phyloP scores from a whole-genome alignment of 2,888 invertebrate genomes.

The Coelopa pilipes region DNA sequence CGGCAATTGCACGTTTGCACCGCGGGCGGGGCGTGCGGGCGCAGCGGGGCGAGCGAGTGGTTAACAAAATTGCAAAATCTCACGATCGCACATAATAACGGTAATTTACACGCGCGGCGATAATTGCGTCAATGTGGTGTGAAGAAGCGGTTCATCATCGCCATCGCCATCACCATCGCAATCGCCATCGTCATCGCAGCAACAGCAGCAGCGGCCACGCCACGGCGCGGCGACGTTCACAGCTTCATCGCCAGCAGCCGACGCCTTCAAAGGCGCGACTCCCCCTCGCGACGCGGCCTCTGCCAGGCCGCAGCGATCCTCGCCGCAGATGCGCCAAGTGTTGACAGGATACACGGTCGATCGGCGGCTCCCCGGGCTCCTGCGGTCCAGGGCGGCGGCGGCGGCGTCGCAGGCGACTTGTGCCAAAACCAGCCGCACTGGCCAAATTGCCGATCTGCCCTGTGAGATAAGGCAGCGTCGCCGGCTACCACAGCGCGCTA shows the following conservation, averaged over 20 bases:
- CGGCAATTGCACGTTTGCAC: too few relatives aligned
- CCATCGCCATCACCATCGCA: neutral
- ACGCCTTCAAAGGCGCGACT: slow-evolving; percentile 16
- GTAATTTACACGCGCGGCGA: slow-evolving; percentile 61
- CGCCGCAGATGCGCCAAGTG: slow-evolving; percentile 43
- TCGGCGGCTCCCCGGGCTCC: slow-evolving; percentile 26
- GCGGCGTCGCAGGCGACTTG: slow-evolving; percentile 36
- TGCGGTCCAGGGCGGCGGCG: slow-evolving; percentile 22
- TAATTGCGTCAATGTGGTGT: slow-evolving; percentile 56
- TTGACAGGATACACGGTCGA: slow-evolving; percentile 48
- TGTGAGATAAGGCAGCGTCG: slow-evolving; percentile 17
- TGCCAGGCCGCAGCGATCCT: neutral
- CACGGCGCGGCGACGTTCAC: slow-evolving; percentile 6
- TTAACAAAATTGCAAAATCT: slow-evolving; percentile 41
- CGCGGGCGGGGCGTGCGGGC: too few relatives aligned
- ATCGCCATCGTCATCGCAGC: slow-evolving; percentile 15
- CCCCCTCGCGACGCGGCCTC: neutral
- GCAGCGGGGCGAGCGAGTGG: too few relatives aligned
- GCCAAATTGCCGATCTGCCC: slow-evolving; percentile 35
- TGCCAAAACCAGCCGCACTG: slow-evolving; percentile 41
- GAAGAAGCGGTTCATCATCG: slow-evolving; percentile 43
- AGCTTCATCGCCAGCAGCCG: slow-evolving; percentile 6
- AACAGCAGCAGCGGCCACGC: slow-evolving; percentile 13
- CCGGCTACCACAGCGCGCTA: neutral
- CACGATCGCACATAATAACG: slow-evolving; percentile 64